phyloP scores from a whole-genome alignment of 2,797 vertebrate genomes.

The Spinus olivaceus region DNA sequence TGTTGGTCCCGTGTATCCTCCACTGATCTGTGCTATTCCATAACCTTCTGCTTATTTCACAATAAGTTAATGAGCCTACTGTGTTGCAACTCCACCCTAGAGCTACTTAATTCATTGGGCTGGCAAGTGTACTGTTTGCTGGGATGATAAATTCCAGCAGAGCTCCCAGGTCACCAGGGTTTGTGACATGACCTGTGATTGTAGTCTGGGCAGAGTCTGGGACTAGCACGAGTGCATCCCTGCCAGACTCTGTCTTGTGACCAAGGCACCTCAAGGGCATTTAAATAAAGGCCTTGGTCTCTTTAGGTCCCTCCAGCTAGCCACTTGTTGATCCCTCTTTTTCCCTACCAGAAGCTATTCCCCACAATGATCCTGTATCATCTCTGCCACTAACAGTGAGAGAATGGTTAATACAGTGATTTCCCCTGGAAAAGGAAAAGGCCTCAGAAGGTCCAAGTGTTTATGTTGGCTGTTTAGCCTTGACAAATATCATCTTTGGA shows the following conservation, averaged over 20 bases:
- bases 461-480: not conserved
- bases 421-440: not conserved
- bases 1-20: not conserved
- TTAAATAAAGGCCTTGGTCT: not conserved
- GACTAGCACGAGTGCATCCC: not conserved
- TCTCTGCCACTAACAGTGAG: not conserved
- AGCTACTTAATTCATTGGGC: not conserved
- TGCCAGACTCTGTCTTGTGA: not conserved
- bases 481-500: not conserved
- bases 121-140: conserved; percentile 4
- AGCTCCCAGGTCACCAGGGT: not conserved
- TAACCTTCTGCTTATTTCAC: conserved; percentile 4
- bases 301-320: not conserved
- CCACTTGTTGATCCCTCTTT: not conserved
- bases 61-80: not conserved
- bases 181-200: not conserved
- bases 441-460: not conserved
- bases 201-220: not conserved
- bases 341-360: not conserved
- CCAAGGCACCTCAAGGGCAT: not conserved
- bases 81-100: conserved; percentile 23
- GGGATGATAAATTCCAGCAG: not conserved
- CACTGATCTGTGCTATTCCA: not conserved
- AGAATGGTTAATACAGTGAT: not conserved
- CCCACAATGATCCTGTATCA: not conserved